Conservation (phyloP, 1,140 invertebrate genomes). For the Drosophila insularis region DNA sequence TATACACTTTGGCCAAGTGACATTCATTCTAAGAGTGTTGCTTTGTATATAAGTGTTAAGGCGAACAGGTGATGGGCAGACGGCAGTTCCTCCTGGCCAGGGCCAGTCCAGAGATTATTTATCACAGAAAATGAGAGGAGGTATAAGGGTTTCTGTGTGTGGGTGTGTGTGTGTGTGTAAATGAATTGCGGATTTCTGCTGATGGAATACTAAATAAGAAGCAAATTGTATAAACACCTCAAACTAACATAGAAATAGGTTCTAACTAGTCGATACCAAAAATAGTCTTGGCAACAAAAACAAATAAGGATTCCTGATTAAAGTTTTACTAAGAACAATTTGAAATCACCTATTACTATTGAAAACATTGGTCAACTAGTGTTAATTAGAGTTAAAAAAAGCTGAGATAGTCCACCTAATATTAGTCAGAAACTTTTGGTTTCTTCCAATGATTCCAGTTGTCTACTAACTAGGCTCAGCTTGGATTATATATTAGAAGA, state of each 20-base stretch:
- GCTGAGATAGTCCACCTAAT: too few species aligned
- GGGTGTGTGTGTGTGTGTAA: background rate
- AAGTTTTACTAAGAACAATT: background rate
- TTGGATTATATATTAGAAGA: too few species aligned
- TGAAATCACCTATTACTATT: background rate
- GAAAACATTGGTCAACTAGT: too few species aligned
- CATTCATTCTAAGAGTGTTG: constrained; percentile 38
- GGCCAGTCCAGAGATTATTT: constrained; percentile 44
- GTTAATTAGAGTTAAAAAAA: too few species aligned
- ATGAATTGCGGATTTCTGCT: constrained; percentile 3
- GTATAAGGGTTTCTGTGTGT: background rate
- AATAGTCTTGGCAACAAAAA: background rate
- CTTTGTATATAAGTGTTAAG: constrained; percentile 73
- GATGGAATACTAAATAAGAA: constrained; percentile 8
- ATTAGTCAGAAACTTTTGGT: too few species aligned
- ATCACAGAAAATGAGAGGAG: constrained; percentile 17
- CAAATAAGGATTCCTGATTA: too few species aligned
- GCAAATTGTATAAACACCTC: background rate
- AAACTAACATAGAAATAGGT: background rate
- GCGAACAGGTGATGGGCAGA: constrained; percentile 64
- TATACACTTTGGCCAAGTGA: constrained; percentile 30
- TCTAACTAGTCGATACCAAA: background rate
- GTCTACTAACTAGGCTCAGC: too few species aligned
- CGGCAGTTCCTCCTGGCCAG: constrained; percentile 43
- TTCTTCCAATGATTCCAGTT: too few species aligned